Base-by-base conservation (phyloP, 1,140 invertebrate genomes). In the Sinella curviseta region DNA sequence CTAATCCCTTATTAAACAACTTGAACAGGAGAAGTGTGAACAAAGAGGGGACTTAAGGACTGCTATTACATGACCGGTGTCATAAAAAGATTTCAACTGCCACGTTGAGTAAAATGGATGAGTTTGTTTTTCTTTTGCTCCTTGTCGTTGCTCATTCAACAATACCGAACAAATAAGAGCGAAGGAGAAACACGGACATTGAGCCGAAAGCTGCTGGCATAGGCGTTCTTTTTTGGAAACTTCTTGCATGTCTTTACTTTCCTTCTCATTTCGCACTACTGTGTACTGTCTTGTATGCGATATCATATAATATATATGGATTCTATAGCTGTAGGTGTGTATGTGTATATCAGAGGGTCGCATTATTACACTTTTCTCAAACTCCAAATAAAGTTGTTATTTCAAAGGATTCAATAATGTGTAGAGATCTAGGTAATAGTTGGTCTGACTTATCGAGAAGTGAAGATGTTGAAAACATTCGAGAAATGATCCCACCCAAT, bases 71-170 rank as follows among this genome's bases (percentile, higher is more conserved):
- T 70, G 65, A 70, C 65, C 65, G 65, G 31, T 70, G 65, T 70
- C 65, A 70, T 70, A 70, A 70, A 70, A 70, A 70, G 65, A 70
- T 70, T 70, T 70, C 65, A 70, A 31, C 65, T 70, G 65, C 65
- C 65, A 70, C 1, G 2, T 14, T 70, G 26, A 70, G n/a, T 8
- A 70, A 70, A 70, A 70, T 70, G 26, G 65, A 70, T 70, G 65
- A 24, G 65, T 70, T 70, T 70, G 26, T 70, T 65, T 65, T 65
- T 65, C 57, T 65, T 16, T n/a, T n/a, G n/a, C n/a, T n/a, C 8
- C 57, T 65, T 65, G 57, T 65, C 57, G 57, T 26, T 65, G 24
- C 57, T 26, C 24, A 14, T 65, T 65, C 57, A 65, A 65, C 26
- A 65, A 65, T 48, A 48, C 8, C 57, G 16, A 16, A 70, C 65